phyloP scores from a whole-genome alignment of 1,140 invertebrate genomes.

The Rhopalosiphum maidis region DNA sequence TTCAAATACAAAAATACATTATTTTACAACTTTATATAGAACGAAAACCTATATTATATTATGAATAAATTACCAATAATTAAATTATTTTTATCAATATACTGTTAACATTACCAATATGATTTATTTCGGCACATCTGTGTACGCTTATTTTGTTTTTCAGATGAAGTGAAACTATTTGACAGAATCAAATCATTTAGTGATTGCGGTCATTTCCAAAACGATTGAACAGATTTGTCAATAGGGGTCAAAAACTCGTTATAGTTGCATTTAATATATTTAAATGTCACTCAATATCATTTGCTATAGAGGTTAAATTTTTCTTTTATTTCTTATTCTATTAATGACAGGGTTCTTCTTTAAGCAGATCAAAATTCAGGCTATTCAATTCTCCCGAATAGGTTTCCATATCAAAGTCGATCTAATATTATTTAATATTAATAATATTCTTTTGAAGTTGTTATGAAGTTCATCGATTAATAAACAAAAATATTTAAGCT shows the following conservation, averaged over 20 bases:
- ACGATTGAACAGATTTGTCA: neutral
- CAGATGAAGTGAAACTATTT: neutral
- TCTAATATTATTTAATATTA: neutral
- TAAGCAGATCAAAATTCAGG: neutral
- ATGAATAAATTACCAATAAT: neutral
- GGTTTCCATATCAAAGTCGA: neutral
- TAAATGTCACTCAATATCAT: neutral
- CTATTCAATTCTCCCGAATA: neutral
- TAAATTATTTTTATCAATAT: neutral
- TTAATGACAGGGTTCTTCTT: neutral
- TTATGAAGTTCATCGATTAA: neutral
- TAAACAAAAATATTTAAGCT: neutral
- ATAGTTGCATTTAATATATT: neutral
- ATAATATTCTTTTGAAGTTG: neutral
- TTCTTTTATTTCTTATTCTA: neutral
- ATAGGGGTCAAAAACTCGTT: neutral
- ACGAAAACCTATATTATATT: too few species aligned
- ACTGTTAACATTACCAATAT: neutral
- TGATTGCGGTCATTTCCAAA: neutral
- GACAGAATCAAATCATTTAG: neutral
- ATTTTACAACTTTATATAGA: too few species aligned
- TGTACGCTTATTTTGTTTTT: neutral
- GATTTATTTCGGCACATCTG: neutral
- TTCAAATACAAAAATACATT: neutral
- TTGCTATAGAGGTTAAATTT: neutral